Evolutionary conservation across 2,797 vertebrate genomes (phyloP).

Genomic region (Galagoides demidoff): DNA sequence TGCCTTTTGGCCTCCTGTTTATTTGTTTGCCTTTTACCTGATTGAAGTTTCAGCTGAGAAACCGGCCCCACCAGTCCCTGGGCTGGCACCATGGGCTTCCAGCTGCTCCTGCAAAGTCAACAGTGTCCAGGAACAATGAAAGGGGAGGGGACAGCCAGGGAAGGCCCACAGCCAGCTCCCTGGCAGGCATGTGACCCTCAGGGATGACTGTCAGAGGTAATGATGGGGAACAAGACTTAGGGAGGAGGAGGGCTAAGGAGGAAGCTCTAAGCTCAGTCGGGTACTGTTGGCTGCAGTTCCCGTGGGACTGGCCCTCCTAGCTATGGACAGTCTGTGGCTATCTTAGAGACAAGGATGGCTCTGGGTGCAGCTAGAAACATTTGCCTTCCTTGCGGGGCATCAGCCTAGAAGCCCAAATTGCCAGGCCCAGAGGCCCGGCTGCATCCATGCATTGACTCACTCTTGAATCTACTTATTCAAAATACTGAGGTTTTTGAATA

Average conservation of each 20-base stretch:
- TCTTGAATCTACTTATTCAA: not conserved
- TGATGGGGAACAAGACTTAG: slow-evolving; percentile 74
- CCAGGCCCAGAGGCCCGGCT: not conserved
- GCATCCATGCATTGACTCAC: rapidly evolving
- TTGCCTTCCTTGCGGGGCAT: not conserved
- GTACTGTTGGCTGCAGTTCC: not conserved
- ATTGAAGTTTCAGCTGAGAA: slow-evolving; percentile 77
- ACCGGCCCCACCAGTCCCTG: slow-evolving; percentile 80
- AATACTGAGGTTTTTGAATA: not conserved
- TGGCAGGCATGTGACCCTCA: slow-evolving; percentile 70
- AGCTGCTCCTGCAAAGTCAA: slow-evolving; percentile 82
- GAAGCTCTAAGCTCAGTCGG: not conserved
- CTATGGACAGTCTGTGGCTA: not conserved
- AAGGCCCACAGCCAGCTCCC: slow-evolving; percentile 77
- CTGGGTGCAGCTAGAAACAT: not conserved
- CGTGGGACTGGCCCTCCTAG: not conserved
- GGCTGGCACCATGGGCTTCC: slow-evolving; percentile 73
- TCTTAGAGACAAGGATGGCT: not conserved
- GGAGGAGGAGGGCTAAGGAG: not conserved
- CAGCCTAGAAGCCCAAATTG: not conserved
- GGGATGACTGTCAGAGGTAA: slow-evolving; percentile 77
- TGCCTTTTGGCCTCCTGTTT: slow-evolving; percentile 70
- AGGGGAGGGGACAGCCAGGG: slow-evolving; percentile 75
- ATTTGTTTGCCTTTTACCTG: slow-evolving; percentile 80
- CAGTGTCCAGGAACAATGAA: slow-evolving; percentile 83